Conservation (phyloP, 2,888 invertebrate genomes). For the Drosophila rubida region DNA sequence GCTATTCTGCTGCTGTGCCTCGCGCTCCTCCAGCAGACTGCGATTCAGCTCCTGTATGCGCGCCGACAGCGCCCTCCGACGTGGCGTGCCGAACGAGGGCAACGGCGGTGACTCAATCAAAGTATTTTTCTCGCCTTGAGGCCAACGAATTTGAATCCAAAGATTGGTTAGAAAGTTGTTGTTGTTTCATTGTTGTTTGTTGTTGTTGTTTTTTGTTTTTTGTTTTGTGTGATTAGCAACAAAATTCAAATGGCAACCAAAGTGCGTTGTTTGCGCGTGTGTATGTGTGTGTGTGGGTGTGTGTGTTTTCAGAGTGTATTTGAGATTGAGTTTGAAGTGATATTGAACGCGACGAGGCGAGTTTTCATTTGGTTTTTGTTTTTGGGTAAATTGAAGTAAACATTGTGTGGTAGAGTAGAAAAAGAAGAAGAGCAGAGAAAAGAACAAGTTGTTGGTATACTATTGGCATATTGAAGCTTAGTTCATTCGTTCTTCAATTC, state of each 20-base stretch:
- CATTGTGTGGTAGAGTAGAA: constrained; percentile 59
- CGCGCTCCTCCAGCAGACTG: constrained; percentile 84
- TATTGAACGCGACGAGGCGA: constrained; percentile 12
- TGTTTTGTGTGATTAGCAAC: constrained; percentile 55
- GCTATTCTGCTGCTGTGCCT: constrained; percentile 83
- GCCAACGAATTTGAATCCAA: constrained; percentile 18
- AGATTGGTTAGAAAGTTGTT: constrained; percentile 40
- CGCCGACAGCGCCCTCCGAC: constrained; percentile 84
- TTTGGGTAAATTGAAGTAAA: constrained; percentile 26
- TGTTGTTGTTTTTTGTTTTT: constrained; percentile 3
- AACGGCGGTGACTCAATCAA: constrained; percentile 90
- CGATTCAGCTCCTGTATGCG: constrained; percentile 85
- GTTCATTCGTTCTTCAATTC: constrained; percentile 39
- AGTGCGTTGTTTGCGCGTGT: constrained; percentile 19
- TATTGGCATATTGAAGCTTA: constrained; percentile 43
- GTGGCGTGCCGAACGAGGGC: constrained; percentile 84
- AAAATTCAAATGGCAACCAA: constrained; percentile 38
- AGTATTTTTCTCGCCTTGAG: constrained; percentile 91
- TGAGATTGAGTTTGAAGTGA: constrained; percentile 15
- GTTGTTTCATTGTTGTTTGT: constrained; percentile 10
- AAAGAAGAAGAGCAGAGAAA: constrained; percentile 83
- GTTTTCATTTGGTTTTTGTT: constrained; percentile 19
- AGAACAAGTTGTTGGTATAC: constrained; percentile 74
- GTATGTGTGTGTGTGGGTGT: constrained; percentile 14
- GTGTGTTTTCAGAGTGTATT: constrained; percentile 12